Evolutionary conservation across 2,113 vertebrate genomes (phyloP).

Genomic region (Callorhinus ursinus): DNA sequence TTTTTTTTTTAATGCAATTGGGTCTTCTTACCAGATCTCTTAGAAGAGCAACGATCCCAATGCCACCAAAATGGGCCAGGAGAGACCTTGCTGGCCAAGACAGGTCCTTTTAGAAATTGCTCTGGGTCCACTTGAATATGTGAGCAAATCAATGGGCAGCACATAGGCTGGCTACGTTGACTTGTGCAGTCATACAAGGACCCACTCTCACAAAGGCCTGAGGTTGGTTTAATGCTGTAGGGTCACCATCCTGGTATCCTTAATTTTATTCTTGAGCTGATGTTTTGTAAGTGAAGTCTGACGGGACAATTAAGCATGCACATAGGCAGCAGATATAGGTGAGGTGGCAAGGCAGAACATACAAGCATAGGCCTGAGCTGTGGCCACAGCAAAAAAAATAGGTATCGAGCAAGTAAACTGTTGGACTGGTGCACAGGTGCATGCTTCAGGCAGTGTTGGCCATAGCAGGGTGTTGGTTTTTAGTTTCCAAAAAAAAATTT

Average conservation of each 20-base stretch:
- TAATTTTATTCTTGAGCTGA: slow-evolving; percentile 29
- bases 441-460: neutral
- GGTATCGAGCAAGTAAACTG: neutral
- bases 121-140: neutral
- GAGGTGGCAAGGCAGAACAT: neutral
- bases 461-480: neutral
- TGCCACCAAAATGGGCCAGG: neutral
- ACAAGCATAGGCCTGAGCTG: neutral
- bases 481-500: neutral
- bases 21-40: neutral
- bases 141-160: neutral
- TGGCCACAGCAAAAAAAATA: neutral
- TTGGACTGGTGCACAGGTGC: neutral
- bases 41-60: neutral
- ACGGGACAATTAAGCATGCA: neutral
- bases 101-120: neutral
- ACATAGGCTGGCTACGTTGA: neutral
- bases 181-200: neutral
- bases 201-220: neutral
- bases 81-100: neutral
- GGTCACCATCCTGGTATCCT: neutral
- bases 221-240: neutral
- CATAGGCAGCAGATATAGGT: neutral
- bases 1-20: neutral
- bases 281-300: neutral